Evolutionary conservation across 2,888 invertebrate genomes (phyloP).

Genomic region (Agriopis leucophaearia): DNA sequence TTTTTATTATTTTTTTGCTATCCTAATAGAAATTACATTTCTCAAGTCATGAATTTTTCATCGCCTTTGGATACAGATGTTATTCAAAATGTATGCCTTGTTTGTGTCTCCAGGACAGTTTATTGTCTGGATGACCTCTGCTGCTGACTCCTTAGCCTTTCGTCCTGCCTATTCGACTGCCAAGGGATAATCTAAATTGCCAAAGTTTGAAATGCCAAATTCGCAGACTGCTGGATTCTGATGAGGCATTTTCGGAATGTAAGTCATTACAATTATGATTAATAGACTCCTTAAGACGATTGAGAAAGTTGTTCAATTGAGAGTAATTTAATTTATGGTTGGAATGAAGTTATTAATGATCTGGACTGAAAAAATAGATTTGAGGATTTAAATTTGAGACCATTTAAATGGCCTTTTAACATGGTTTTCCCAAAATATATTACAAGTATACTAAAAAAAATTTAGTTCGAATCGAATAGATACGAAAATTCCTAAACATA

Average conservation of each 20-base stretch:
- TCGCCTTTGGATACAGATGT: not conserved
- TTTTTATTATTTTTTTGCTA: no score
- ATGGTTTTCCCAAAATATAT: no score
- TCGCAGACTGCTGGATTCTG: conserved; percentile 17
- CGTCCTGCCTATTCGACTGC: conserved; percentile 5
- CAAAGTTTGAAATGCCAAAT: conserved; percentile 27
- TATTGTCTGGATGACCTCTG: conserved; percentile 14
- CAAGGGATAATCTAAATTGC: conserved; percentile 24
- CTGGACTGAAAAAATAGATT: not conserved
- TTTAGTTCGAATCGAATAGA: no score
- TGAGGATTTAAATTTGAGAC: not conserved
- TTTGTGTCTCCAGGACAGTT: not conserved
- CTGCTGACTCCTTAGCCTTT: not conserved
- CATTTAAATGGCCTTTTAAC: not conserved
- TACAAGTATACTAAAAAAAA: no score
- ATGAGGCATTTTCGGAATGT: conserved; percentile 4
- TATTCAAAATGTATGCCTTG: conserved; percentile 2
- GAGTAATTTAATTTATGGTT: not conserved
- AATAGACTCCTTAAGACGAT: conserved; percentile 2
- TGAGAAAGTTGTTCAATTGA: conserved; percentile 4
- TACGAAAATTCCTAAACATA: no score
- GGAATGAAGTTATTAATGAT: conserved; percentile 1
- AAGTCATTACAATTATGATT: conserved; percentile 11
- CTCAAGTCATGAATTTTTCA: not conserved
- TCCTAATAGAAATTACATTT: no score